Conservation (phyloP, 2,888 invertebrate genomes). For the Tenthredo mesomela region DNA sequence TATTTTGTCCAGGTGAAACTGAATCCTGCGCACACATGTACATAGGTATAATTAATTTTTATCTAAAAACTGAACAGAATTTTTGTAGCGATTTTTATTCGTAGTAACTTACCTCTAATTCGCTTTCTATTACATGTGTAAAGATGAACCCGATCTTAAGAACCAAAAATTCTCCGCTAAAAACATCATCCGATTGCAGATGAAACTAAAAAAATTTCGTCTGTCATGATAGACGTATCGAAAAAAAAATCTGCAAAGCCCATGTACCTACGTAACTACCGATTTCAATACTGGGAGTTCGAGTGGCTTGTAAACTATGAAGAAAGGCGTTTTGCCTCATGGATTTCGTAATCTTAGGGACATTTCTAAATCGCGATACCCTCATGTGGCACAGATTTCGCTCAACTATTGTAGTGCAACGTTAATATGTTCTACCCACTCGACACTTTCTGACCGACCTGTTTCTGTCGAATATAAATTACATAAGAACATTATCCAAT, state of each 20-base stretch:
- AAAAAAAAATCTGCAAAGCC: not conserved
- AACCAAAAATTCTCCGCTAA: too few species aligned
- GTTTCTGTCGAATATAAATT: not conserved
- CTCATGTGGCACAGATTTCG: not conserved
- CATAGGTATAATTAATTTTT: too few species aligned
- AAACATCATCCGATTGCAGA: not conserved
- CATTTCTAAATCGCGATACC: constrained; percentile 17
- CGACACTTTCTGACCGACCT: not conserved
- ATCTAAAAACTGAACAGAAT: not conserved
- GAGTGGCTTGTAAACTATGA: not conserved
- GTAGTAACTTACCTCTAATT: not conserved
- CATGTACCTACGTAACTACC: not conserved
- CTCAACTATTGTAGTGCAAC: not conserved
- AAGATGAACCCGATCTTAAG: too few species aligned
- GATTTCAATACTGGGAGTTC: not conserved
- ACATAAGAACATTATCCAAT: constrained; percentile 19
- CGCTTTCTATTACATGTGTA: not conserved
- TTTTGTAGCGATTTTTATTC: not conserved
- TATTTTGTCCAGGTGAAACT: not conserved
- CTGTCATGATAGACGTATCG: not conserved
- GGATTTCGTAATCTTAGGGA: constrained; percentile 14
- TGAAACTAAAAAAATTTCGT: not conserved
- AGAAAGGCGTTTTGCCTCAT: not conserved
- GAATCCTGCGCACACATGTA: too few species aligned
- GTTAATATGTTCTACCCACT: not conserved